phyloP scores from a whole-genome alignment of 2,797 vertebrate genomes.

The Micrastur ruficollis region DNA sequence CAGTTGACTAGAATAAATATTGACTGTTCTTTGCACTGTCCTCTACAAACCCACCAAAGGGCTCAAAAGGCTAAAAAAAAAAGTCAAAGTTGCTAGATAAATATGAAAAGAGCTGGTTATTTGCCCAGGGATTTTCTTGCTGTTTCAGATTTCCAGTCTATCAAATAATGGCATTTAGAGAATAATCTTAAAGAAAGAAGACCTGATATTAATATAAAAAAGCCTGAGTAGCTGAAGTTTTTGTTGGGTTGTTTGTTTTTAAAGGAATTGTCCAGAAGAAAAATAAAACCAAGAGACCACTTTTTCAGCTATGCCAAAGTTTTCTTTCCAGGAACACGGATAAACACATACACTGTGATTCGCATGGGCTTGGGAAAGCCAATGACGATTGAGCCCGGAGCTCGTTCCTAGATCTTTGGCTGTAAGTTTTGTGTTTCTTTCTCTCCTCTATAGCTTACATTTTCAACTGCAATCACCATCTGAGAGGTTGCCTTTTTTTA shows the following conservation, averaged over 20 bases:
- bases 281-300: not conserved
- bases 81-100: conserved; percentile 7
- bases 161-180: not conserved
- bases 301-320: not conserved
- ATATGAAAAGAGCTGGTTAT: conserved; percentile 29
- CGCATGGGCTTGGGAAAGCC: not conserved
- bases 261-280: not conserved
- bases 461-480: not conserved
- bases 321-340: not conserved
- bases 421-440: not conserved
- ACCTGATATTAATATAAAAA: not conserved
- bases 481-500: not conserved
- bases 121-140: not conserved
- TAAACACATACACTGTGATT: not conserved
- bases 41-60: conserved; percentile 27
- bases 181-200: not conserved
- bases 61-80: conserved; percentile 1
- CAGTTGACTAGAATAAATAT: conserved; percentile 68
- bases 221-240: not conserved
- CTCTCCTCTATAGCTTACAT: not conserved
- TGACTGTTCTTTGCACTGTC: conserved; percentile 65
- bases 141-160: not conserved
- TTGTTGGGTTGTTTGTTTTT: not conserved
- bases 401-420: not conserved
- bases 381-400: not conserved